Evolutionary conservation across 2,888 invertebrate species (phyloP).

Genomic region (Dastarcus helophoroides): DNA sequence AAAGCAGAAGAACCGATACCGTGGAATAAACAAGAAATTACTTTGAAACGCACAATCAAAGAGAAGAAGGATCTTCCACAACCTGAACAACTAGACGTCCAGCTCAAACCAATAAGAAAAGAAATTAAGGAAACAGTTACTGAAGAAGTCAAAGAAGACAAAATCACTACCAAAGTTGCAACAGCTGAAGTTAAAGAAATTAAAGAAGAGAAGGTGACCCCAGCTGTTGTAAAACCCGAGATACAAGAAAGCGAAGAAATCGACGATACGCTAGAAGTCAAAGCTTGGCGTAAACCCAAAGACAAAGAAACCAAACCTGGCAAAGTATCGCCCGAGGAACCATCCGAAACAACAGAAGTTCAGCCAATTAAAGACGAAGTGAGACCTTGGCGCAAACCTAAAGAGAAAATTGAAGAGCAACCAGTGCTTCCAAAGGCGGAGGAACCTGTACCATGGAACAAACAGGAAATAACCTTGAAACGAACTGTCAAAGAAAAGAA

Average conservation of each 20-base stretch:
- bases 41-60: conserved; percentile 35
- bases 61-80: conserved; percentile 21
- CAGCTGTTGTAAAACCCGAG: conserved; percentile 18
- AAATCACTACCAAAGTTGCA: background rate
- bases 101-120: conserved; percentile 37
- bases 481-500: conserved; percentile 29
- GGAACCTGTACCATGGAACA: conserved; percentile 40
- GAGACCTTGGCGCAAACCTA: conserved; percentile 20
- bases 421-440: conserved; percentile 13
- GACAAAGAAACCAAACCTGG: too few species aligned
- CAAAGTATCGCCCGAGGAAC: conserved; percentile 18
- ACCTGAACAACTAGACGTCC: conserved; percentile 25
- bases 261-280: background rate
- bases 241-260: too few species aligned
- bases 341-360: too few species aligned
- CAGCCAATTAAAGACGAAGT: conserved; percentile 15
- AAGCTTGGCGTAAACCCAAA: conserved; percentile 11
- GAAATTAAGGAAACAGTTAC: conserved; percentile 26
- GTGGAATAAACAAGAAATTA: conserved; percentile 49
- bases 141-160: conserved; percentile 1
- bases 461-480: conserved; percentile 45
- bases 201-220: background rate
- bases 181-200: background rate
- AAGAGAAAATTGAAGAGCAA: conserved; percentile 17
- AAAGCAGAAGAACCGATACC: conserved; percentile 22